Evolutionary conservation across 2,888 invertebrate species (phyloP).

Genomic region (Lydus trimaculatus): DNA sequence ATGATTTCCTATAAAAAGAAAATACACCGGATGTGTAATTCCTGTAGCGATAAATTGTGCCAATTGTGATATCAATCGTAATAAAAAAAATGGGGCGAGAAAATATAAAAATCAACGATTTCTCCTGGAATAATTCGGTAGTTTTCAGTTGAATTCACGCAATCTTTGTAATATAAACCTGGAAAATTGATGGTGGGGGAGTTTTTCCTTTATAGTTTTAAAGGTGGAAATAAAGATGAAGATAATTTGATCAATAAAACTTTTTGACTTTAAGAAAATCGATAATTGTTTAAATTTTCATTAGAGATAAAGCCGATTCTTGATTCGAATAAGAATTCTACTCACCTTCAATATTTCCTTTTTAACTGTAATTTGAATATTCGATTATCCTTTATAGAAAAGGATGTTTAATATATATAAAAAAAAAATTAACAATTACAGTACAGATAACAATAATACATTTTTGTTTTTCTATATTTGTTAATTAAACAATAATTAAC

Average conservation of each 20-base stretch:
- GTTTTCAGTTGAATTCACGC: background rate
- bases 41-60: background rate
- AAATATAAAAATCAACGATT: no score
- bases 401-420: background rate
- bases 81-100: no score
- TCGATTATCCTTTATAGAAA: background rate
- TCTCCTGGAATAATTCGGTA: background rate
- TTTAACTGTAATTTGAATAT: background rate
- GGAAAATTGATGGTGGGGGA: background rate
- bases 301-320: no score
- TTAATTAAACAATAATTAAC: background rate
- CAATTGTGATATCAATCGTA: background rate
- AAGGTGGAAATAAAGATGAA: background rate
- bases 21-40: background rate
- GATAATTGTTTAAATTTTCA: background rate
- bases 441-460: background rate
- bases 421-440: background rate
- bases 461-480: background rate
- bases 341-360: no score
- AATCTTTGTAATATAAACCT: background rate
- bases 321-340: background rate
- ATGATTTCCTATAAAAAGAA: constrained; percentile 25
- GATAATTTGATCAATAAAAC: background rate
- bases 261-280: background rate
- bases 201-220: background rate